These are phyloP conservation scores for Scaptomyza tumidula DNA, from an alignment of 2,888 invertebrate genomes.

Conservation along the genomic window DNA sequence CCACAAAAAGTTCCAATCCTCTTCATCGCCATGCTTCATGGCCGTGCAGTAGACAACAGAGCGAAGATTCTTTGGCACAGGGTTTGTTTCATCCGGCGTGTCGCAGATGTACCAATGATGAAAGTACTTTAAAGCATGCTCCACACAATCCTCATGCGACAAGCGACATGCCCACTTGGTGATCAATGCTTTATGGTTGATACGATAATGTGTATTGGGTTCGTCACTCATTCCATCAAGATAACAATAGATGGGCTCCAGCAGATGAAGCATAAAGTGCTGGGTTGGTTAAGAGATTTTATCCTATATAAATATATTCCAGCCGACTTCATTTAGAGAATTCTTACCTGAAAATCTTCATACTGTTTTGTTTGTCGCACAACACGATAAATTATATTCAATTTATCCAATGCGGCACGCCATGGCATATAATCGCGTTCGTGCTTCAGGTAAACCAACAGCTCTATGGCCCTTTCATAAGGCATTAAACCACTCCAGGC, in stretches of 20 bases:
- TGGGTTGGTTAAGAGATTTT: constrained; percentile 62
- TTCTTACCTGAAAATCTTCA: constrained; percentile 86
- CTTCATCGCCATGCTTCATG: constrained; percentile 87
- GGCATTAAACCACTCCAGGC: constrained; percentile 88
- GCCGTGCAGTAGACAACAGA: constrained; percentile 90
- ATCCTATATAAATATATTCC: background rate
- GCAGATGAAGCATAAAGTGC: constrained; percentile 88
- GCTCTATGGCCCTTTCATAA: constrained; percentile 87
- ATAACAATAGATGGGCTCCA: constrained; percentile 87
- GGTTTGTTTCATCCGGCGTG: constrained; percentile 86
- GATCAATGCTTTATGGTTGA: constrained; percentile 86
- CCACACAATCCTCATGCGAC: constrained; percentile 87
- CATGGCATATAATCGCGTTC: constrained; percentile 85
- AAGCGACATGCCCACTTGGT: constrained; percentile 87
- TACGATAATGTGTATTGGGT: constrained; percentile 84
- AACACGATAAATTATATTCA: constrained; percentile 87
- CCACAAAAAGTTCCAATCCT: constrained; percentile 91
- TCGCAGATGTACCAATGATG: constrained; percentile 86
- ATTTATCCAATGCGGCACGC: constrained; percentile 86
- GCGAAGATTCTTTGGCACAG: constrained; percentile 89
- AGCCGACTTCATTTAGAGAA: too few species aligned
- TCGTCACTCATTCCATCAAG: constrained; percentile 86
- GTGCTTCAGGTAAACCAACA: constrained; percentile 85
- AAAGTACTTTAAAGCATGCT: constrained; percentile 87
- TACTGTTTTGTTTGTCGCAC: constrained; percentile 87